Evolutionary conservation across 1,140 invertebrate genomes (phyloP).

Genomic region (Nymphalis io): DNA sequence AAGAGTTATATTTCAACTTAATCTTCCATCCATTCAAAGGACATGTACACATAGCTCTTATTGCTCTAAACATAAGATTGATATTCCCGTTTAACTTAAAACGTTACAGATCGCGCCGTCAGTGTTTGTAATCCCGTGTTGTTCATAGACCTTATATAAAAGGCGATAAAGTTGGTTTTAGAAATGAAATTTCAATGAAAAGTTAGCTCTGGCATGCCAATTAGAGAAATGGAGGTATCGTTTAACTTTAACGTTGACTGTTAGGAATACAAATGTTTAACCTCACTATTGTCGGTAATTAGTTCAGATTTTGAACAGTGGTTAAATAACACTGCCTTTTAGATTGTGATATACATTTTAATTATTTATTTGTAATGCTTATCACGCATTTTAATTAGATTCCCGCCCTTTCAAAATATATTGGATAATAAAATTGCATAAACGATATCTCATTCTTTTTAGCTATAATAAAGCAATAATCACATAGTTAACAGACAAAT

Average conservation of each 20-base stretch:
- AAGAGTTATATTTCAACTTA: neutral
- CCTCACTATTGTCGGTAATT: slow-evolving; percentile 23
- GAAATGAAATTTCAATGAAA: neutral
- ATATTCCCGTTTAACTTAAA: neutral
- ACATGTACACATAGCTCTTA: neutral
- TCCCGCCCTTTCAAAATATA: too few species aligned
- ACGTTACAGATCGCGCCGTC: neutral
- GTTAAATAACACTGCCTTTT: slow-evolving; percentile 15
- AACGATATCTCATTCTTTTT: too few species aligned
- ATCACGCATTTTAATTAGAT: too few species aligned
- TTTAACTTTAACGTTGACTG: slow-evolving; percentile 27
- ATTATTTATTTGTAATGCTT: neutral
- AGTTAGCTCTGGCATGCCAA: slow-evolving; percentile 14
- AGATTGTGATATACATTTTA: neutral
- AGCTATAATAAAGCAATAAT: too few species aligned
- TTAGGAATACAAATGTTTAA: slow-evolving; percentile 30
- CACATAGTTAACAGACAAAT: too few species aligned
- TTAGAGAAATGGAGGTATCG: slow-evolving; percentile 28
- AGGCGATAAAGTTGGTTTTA: slow-evolving; percentile 2
- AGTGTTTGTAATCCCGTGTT: neutral
- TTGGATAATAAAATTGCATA: too few species aligned
- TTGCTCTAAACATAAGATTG: neutral
- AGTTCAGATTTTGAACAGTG: slow-evolving; percentile 25
- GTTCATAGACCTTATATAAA: neutral
- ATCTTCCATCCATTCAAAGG: neutral